Percentiles rank a stretch among this genome's conserved stretches.
These are phyloP conservation scores for Nymphalis c-album DNA, from an alignment of 2,888 invertebrate genomes.

Conservation along the genomic window DNA sequence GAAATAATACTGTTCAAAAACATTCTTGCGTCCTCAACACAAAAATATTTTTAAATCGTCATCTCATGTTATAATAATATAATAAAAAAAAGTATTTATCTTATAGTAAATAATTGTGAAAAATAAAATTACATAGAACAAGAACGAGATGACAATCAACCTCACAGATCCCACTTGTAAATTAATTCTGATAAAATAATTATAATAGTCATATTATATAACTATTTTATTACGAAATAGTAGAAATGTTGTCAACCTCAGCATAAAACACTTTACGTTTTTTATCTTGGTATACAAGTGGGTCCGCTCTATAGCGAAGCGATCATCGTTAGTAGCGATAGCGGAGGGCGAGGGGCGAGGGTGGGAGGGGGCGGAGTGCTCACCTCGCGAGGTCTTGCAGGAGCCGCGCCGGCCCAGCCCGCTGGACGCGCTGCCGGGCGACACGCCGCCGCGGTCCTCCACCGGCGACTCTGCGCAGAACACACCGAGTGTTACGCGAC, in stretches of 20 bases:
- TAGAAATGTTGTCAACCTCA: too few species aligned
- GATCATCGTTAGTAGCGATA: slow-evolving; percentile 32
- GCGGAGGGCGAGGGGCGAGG: slow-evolving; percentile 12
- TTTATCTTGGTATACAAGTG: slow-evolving; percentile 10
- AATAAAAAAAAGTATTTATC: neutral
- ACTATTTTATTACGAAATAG: too few species aligned
- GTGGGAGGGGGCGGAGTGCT: slow-evolving; percentile 49
- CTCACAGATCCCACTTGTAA: slow-evolving; percentile 22
- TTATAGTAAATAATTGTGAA: too few species aligned
- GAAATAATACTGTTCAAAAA: neutral
- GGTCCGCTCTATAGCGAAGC: slow-evolving; percentile 26
- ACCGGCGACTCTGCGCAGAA: slow-evolving; percentile 83
- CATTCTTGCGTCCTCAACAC: slow-evolving; percentile 15
- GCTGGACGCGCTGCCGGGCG: slow-evolving; percentile 85
- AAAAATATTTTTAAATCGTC: slow-evolving; percentile 7
- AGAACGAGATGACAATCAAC: slow-evolving; percentile 12
- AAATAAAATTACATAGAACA: neutral
- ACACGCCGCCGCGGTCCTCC: slow-evolving; percentile 88
- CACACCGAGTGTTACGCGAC: too few species aligned
- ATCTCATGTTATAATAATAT: slow-evolving; percentile 8
- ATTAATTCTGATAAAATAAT: neutral
- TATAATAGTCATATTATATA: neutral
- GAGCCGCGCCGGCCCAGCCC: slow-evolving; percentile 90
- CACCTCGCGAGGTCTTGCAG: slow-evolving; percentile 93
- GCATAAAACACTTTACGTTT: too few species aligned